These are phyloP conservation scores for Dascyllus trimaculatus DNA, from an alignment of 2,113 vertebrate species.

Conservation along the genomic window DNA sequence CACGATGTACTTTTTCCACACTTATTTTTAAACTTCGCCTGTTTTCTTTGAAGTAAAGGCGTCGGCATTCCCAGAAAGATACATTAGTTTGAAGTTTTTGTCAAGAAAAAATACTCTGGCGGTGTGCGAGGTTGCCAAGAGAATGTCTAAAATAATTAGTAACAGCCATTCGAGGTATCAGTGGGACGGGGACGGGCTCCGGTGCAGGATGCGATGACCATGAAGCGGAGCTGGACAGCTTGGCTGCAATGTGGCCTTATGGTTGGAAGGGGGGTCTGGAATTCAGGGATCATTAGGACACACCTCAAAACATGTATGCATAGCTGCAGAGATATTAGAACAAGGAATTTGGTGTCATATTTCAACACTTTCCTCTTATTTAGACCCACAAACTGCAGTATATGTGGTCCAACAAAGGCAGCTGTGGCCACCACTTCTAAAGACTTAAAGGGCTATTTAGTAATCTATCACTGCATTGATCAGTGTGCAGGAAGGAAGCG, in stretches of 20 bases:
- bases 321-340: conserved; percentile 23
- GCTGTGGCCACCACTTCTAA: background rate
- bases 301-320: conserved; percentile 17
- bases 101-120: background rate
- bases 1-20: conserved; percentile 6
- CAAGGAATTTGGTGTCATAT: background rate
- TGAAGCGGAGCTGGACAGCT: conserved; percentile 49
- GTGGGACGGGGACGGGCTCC: conserved; percentile 8
- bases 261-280: conserved; percentile 43
- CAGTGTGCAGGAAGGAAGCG: background rate
- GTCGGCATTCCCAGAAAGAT: background rate
- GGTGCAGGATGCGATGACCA: conserved; percentile 31
- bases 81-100: conserved; percentile 1
- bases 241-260: conserved; percentile 44
- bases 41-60: conserved; percentile 11
- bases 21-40: conserved; percentile 5
- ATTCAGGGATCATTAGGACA: conserved; percentile 59
- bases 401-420: conserved; percentile 4
- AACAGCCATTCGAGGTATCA: conserved; percentile 12
- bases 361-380: background rate
- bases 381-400: background rate
- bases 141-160: conserved; percentile 42
- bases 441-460: conserved; percentile 13
- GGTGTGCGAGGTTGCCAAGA: conserved; percentile 3
- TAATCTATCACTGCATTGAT: conserved; percentile 34